Evolutionary conservation across 2,797 vertebrate species (phyloP), one percentile per base, ranked within the genome.

Genomic region (Gila robusta): DNA sequence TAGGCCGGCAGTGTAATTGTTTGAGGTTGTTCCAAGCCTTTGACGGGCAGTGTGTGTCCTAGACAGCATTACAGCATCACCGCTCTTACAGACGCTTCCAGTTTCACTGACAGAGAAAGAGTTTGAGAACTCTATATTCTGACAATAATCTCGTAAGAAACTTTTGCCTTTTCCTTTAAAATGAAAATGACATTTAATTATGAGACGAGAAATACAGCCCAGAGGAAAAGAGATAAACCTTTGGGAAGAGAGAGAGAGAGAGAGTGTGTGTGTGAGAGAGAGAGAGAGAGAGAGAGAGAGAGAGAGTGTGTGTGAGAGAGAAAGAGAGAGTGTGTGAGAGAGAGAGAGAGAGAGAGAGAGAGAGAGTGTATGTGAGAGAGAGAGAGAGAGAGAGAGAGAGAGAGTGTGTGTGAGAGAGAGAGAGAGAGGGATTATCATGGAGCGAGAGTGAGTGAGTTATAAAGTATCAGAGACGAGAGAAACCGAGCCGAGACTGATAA

Each of bases 121-220:
- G 88, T 80, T 86, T 59, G 54, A 87, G 82, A 82, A 74, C 90
- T 92, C 87, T 87, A 88, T 89, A 91, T 91, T 85, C 47, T 91
- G 87, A 93, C 92, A 94, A 93, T 39, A 87, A 93, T 94, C 88
- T 90, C 59, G 80, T 87, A 88, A 91, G 83, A 91, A 89, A 89
- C 82, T 88, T 83, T 82, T 86, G 70, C 77, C 85, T 83, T 87
- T 88, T 71, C 41, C 79, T 85, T 79, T 79, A 93, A 92, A 86
- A 41, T 64, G 87, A 94, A 94, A 94, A 94, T 95, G 93, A 93
- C 93, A 95, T 96, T 95, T 96, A 96, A 96, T 96, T 96, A 95
- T 91, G 94, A 92, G 93, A 93, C 93, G 92, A 87, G 92, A 95
- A 96, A 95, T 94, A 94, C 94, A 93, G 94, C 94, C 93, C 93